Conservation (phyloP, 2,113 vertebrate species). For the Chionodraco myersi region DNA sequence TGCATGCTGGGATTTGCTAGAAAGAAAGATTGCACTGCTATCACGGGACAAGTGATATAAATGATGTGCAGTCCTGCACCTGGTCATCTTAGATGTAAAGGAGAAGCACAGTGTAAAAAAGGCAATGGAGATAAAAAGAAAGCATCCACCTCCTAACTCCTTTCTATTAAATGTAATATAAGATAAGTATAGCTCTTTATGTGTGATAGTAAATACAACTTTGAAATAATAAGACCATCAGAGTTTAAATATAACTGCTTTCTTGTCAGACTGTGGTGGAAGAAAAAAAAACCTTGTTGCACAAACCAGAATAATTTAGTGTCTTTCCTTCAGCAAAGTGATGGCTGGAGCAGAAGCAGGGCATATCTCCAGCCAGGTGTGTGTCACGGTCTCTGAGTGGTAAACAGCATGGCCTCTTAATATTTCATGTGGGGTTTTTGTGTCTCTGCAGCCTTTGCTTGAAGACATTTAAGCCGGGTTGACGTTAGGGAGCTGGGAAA, state of each 20-base stretch:
- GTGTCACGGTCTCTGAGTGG: background rate
- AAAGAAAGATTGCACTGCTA: constrained; percentile 60
- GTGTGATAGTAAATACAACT: background rate
- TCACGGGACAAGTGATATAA: background rate
- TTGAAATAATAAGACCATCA: background rate
- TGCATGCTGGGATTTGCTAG: constrained; percentile 75
- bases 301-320: constrained; percentile 3
- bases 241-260: background rate
- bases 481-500: constrained; percentile 26
- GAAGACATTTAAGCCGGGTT: constrained; percentile 14
- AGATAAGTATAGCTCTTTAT: background rate
- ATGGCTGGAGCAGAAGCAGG: background rate
- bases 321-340: background rate
- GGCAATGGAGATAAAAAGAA: too few species aligned
- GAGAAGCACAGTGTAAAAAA: too few species aligned
- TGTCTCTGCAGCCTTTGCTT: constrained; percentile 9
- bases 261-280: background rate
- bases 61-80: too few species aligned
- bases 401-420: constrained; percentile 26
- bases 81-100: too few species aligned
- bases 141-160: too few species aligned
- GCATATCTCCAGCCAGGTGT: background rate
- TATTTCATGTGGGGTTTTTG: constrained; percentile 45
- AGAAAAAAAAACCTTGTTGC: background rate
- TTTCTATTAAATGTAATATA: too few species aligned